Conservation (phyloP, 2,113 vertebrate species). For the Prochilodus magdalenae region DNA sequence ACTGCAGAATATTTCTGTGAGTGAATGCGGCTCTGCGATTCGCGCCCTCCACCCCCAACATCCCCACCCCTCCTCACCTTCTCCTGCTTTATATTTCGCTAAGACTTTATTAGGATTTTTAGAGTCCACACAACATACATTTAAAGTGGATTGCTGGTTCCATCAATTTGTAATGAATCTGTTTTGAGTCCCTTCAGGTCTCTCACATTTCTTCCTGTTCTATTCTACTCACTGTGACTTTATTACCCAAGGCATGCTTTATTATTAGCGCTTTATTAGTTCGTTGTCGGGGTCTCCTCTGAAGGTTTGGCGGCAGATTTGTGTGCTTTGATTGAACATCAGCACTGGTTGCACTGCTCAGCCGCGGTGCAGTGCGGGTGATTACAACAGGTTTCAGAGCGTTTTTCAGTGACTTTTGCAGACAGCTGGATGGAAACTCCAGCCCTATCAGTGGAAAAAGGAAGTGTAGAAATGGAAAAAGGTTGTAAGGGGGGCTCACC, state of each 20-base stretch:
- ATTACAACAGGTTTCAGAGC: background rate
- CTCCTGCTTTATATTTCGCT: conserved; percentile 20
- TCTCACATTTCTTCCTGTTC: conserved; percentile 8
- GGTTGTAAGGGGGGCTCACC: too few relatives aligned
- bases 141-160: conserved; percentile 32
- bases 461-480: too few relatives aligned
- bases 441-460: too few relatives aligned
- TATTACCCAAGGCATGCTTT: conserved; percentile 21
- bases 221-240: background rate
- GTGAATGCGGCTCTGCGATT: conserved; percentile 7
- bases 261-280: conserved; percentile 21
- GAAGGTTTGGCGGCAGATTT: conserved; percentile 6
- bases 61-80: background rate
- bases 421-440: too few relatives aligned
- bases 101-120: conserved; percentile 33
- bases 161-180: conserved; percentile 39
- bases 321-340: background rate
- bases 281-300: background rate
- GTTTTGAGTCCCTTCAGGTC: conserved; percentile 38
- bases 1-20: conserved; percentile 33
- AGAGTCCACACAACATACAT: conserved; percentile 27
- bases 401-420: too few relatives aligned
- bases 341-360: background rate
- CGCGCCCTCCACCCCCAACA: too few relatives aligned
- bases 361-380: background rate